Base-by-base conservation (phyloP, 2,113 vertebrate species). In the Hassar affinis region DNA sequence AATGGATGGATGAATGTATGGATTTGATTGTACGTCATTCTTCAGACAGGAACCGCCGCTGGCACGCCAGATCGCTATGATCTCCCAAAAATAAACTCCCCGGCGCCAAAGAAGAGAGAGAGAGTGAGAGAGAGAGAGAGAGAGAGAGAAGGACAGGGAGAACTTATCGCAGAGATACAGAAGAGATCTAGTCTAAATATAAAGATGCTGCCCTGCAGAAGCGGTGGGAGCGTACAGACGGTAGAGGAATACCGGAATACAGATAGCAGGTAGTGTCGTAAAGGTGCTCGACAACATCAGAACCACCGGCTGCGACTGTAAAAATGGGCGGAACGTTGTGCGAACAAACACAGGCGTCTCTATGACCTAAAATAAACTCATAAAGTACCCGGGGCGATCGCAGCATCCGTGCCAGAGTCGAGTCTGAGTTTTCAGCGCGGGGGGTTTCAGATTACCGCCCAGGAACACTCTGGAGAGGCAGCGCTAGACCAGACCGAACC, bases 361-460 rank as follows among this genome's bases (percentile, higher is more conserved):
- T 95, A 95, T 95, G 93, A 89, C 95, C 95, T 93, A 95, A 95
- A 97, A 97, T 96, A 96, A 96, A 95, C 95, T 91, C 93, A 95
- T 96, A 95, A 96, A 96, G 91, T 89, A 93, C 94, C 93, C 89
- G 78, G 64, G 95, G 94, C 95, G 95, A 94, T 96, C 95, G 93
- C 92, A 91, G 90, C 92, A 91, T 91, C 94, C 90, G 45, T 88
- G 93, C 93, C 94, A 94, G 93, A 92, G 93, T 93, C 93, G 91
- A 93, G 92, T 92, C 89, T 92, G 89, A 89, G 92, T 93, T 92
- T 89, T 88, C 89, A 88, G 80, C 84, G 89, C 85, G 85, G 86
- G 87, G 69, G 88, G 90, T 93, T 89, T 80, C 78, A 84, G 84
- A 86, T 94, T 93, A 91, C 93, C 82, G 64, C 89, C 87, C 88